These are phyloP conservation scores for Parauchenoglanis punctatus DNA, from an alignment of 2,797 vertebrate genomes.

Conservation along the genomic window DNA sequence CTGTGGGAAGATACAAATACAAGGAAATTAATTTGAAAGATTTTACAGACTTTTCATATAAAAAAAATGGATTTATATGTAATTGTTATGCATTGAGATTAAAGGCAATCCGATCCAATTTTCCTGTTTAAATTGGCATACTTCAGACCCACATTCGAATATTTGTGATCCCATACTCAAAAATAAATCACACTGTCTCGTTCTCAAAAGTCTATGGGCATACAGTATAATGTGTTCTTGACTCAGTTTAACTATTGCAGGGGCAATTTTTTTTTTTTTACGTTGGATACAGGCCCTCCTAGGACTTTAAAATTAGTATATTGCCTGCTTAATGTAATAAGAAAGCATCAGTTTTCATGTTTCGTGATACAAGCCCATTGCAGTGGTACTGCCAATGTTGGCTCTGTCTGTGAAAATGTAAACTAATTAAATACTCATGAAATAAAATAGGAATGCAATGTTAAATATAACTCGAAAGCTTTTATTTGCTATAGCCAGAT, in stretches of 20 bases:
- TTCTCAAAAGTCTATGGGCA: not conserved
- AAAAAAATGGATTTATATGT: not conserved
- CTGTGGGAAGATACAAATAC: conserved; percentile 51
- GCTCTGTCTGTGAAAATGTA: not conserved
- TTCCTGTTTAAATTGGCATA: not conserved
- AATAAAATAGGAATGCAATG: no score
- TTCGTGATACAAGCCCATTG: not conserved
- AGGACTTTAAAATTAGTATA: not conserved
- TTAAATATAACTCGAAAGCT: not conserved
- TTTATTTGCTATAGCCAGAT: not conserved
- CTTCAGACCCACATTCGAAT: not conserved
- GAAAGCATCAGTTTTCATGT: not conserved
- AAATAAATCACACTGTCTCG: not conserved
- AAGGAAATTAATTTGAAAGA: not conserved
- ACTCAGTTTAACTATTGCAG: not conserved
- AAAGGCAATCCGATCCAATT: not conserved
- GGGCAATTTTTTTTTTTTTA: not conserved
- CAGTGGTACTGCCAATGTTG: not conserved
- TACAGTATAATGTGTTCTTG: not conserved
- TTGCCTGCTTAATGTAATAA: not conserved
- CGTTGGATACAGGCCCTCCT: not conserved
- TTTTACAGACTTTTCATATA: not conserved
- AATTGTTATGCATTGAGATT: not conserved
- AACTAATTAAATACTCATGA: not conserved
- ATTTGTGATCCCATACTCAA: not conserved